Conservation (phyloP, 2,797 vertebrate genomes). For the Betta splendens region DNA sequence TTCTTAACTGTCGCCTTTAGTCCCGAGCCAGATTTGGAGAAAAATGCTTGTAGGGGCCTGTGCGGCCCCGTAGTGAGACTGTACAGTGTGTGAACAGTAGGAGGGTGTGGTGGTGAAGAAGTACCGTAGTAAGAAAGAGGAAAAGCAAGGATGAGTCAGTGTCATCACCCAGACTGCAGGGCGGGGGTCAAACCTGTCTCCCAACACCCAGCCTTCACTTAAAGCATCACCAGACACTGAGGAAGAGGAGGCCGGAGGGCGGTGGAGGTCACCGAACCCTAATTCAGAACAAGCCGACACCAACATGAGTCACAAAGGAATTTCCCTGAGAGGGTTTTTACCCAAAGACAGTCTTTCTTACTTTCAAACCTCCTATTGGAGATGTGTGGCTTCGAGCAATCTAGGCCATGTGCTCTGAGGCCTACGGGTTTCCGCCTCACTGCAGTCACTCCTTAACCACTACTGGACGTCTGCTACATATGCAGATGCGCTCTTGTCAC, state of each 20-base stretch:
- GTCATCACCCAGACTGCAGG: conserved; percentile 46
- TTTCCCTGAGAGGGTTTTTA: conserved; percentile 64
- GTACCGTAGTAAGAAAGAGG: conserved; percentile 39
- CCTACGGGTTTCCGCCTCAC: conserved; percentile 14
- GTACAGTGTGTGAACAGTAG: conserved; percentile 24
- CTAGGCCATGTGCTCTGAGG: conserved; percentile 52
- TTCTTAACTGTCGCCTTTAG: conserved; percentile 55
- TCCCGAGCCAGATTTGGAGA: conserved; percentile 59
- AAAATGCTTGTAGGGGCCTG: conserved; percentile 43
- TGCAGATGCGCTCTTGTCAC: conserved; percentile 9
- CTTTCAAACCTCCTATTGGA: conserved; percentile 50
- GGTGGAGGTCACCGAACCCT: conserved; percentile 57
- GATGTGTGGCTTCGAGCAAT: conserved; percentile 47
- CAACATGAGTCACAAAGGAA: conserved; percentile 71
- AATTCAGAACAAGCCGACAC: conserved; percentile 49
- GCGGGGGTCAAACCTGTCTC: conserved; percentile 30
- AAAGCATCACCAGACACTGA: conserved; percentile 21
- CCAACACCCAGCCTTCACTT: conserved; percentile 19
- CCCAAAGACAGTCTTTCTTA: conserved; percentile 52
- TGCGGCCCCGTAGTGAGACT: conserved; percentile 35
- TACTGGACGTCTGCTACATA: conserved; percentile 16
- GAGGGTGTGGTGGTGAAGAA: conserved; percentile 54
- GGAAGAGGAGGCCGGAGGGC: conserved; percentile 29
- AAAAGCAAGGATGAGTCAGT: conserved; percentile 64
- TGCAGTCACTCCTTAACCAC: conserved; percentile 29